Evolutionary conservation across 2,888 invertebrate genomes (phyloP), one percentile per base, ranked within the genome.

Genomic region (Meteorus colon): DNA sequence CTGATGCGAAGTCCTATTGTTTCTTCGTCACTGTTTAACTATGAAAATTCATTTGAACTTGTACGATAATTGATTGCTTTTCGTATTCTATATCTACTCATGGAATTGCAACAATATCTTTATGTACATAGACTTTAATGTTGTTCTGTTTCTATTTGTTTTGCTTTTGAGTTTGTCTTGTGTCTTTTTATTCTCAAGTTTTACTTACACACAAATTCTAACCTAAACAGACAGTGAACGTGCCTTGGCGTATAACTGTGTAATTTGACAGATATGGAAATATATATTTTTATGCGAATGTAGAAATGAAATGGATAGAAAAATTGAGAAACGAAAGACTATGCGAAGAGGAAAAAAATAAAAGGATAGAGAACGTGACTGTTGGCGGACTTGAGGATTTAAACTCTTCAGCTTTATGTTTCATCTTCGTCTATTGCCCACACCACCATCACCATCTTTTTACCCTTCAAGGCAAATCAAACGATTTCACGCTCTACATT

Each of bases 401-500:
- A 55, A 55, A 55, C 55, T 55, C 55, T 55, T 55, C 55, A 55
- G 55, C 1, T 55, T 55, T 55, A 55, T 55, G n/a, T 48, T 19
- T 48, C n/a, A 48, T 48, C 48, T 48, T 48, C n/a, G 4, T 24
- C 19, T n/a, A 6, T 8, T 10, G n/a, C 55, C 5, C n/a, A 6
- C 8, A 8, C 10, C n/a, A n/a, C n/a, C 48, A 48, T 16, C 55
- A 1, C 16, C 16, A 34, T 19, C 16, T n/a, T 16, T 29, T 24
- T n/a, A 10, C 8, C 19, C 34, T 37, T n/a, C n/a, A 5, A 8
- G 65, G 83, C 84, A 86, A 86, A 87, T 87, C 88, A 87, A 88
- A 87, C 88, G 85, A 87, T 88, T 87, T 87, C 84, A 86, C 86
- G 88, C 87, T 88, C 88, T 83, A 88, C 84, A 87, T 87, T 87